Evolutionary conservation across 2,888 invertebrate genomes (phyloP).

Genomic region (Thera obeliscata): DNA sequence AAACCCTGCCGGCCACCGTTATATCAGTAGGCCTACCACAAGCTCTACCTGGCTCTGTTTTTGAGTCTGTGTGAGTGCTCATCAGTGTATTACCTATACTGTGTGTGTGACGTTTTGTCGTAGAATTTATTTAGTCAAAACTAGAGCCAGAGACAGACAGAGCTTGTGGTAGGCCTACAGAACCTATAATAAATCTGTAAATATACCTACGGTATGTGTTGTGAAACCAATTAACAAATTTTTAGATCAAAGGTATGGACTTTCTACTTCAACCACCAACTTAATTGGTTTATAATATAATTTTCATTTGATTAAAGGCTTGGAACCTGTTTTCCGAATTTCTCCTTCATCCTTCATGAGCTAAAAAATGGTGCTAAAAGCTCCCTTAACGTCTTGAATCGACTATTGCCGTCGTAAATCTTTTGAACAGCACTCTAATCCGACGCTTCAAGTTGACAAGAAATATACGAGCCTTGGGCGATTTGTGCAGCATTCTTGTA

Average conservation of each 20-base stretch:
- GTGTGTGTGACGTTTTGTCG: too few relatives aligned
- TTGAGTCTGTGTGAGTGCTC: too few relatives aligned
- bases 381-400: constrained; percentile 57
- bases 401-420: constrained; percentile 74
- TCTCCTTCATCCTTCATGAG: constrained; percentile 23
- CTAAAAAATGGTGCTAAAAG: constrained; percentile 41
- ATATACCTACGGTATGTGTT: not conserved
- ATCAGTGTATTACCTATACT: not conserved
- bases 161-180: too few relatives aligned
- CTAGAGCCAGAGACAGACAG: too few relatives aligned
- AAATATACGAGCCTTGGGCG: constrained; percentile 64
- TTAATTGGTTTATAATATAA: constrained; percentile 11
- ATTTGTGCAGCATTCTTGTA: constrained; percentile 61
- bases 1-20: too few relatives aligned
- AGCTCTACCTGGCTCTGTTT: too few relatives aligned
- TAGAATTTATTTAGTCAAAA: too few relatives aligned
- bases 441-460: constrained; percentile 64
- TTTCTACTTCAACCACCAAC: constrained; percentile 18
- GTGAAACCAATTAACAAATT: not conserved
- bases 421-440: constrained; percentile 66
- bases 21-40: too few relatives aligned
- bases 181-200: constrained; percentile 18
- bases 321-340: constrained; percentile 7
- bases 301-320: constrained; percentile 17
- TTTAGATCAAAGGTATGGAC: constrained; percentile 3